phyloP scores from a whole-genome alignment of 2,113 vertebrate species.

The Melanocharis versteri region DNA sequence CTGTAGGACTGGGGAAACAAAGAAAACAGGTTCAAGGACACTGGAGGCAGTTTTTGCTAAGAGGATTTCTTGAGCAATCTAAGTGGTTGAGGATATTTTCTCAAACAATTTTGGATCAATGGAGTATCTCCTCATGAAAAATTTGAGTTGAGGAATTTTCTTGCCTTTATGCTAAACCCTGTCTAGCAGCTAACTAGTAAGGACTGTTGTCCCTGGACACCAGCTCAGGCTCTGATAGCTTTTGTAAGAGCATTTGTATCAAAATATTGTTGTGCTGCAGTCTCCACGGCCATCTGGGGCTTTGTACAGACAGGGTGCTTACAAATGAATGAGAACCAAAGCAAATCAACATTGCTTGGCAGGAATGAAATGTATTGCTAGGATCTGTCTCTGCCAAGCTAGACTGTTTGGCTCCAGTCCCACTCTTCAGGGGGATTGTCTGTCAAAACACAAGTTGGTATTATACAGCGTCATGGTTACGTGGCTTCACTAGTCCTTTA shows the following conservation, averaged over 20 bases:
- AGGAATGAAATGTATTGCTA: slow-evolving; percentile 48
- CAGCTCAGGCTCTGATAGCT: slow-evolving; percentile 37
- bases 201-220: neutral
- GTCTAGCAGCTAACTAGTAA: neutral
- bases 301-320: slow-evolving; percentile 49
- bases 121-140: neutral
- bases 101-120: neutral
- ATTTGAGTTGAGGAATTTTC: neutral
- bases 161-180: neutral
- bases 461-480: neutral
- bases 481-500: neutral
- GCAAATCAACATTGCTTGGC: slow-evolving; percentile 63
- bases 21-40: neutral
- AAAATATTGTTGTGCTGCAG: slow-evolving; percentile 52
- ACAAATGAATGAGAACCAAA: slow-evolving; percentile 63
- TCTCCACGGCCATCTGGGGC: slow-evolving; percentile 49
- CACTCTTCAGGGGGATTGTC: slow-evolving; percentile 40
- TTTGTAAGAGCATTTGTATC: slow-evolving; percentile 53
- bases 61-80: neutral
- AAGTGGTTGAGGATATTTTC: neutral
- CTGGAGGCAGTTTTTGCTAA: neutral
- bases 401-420: slow-evolving; percentile 49
- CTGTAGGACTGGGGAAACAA: neutral
- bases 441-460: slow-evolving; percentile 50
- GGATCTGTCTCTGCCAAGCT: slow-evolving; percentile 60